Percentiles rank a stretch among this genome's conserved stretches.
These are phyloP conservation scores for Sinopyrophorus schimmeli DNA, from an alignment of 2,888 invertebrate species.

Conservation along the genomic window DNA sequence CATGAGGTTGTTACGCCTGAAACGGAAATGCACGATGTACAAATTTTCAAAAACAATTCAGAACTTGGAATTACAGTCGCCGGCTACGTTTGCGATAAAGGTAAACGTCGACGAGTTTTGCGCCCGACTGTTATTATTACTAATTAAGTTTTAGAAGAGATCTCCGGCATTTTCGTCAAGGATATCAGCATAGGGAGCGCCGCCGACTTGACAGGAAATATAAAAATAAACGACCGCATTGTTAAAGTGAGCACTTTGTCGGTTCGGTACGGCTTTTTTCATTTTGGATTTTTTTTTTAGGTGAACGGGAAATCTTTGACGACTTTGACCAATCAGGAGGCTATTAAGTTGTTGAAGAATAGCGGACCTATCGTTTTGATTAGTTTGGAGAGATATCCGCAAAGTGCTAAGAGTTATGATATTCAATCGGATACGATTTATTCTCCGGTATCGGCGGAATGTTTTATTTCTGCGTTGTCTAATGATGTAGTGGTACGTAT, in stretches of 20 bases:
- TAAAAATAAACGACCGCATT: slow-evolving; percentile 95
- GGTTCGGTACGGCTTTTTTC: background rate
- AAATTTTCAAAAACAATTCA: slow-evolving; percentile 88
- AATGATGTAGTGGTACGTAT: background rate
- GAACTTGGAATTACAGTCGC: slow-evolving; percentile 95
- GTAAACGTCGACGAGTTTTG: slow-evolving; percentile 49
- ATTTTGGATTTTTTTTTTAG: slow-evolving; percentile 36
- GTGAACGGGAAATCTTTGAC: slow-evolving; percentile 88
- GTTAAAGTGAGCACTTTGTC: slow-evolving; percentile 67
- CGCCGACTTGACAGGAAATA: slow-evolving; percentile 88
- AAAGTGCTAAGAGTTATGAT: slow-evolving; percentile 88
- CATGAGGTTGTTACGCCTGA: slow-evolving; percentile 70
- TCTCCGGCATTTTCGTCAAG: slow-evolving; percentile 99
- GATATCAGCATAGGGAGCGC: slow-evolving; percentile 97
- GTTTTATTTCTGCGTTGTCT: background rate
- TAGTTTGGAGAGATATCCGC: slow-evolving; percentile 75
- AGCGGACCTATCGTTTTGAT: slow-evolving; percentile 75
- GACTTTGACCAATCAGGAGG: slow-evolving; percentile 92
- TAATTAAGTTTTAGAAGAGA: slow-evolving; percentile 72
- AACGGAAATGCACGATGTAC: slow-evolving; percentile 87
- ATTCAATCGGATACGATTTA: slow-evolving; percentile 71
- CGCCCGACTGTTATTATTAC: slow-evolving; percentile 10
- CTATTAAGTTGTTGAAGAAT: slow-evolving; percentile 84
- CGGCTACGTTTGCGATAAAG: slow-evolving; percentile 95
- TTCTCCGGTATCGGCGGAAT: slow-evolving; percentile 60